Conservation (phyloP, 2,113 vertebrate species). For the Parus major region DNA sequence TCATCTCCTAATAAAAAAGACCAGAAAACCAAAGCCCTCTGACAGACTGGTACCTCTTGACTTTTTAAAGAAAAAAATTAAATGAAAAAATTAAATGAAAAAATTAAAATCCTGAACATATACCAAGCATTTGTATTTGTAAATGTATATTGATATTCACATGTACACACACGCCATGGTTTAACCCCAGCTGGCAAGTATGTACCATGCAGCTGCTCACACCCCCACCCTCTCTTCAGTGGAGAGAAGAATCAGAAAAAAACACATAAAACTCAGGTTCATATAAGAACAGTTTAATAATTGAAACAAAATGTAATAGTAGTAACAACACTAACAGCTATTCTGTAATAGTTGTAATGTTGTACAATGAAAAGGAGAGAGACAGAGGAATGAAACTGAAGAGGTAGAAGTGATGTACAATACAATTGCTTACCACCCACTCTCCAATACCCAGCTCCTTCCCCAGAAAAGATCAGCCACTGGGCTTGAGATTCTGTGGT, state of each 20-base stretch:
- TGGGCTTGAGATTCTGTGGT: background rate
- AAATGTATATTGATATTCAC: background rate
- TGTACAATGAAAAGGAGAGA: background rate
- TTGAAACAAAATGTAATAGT: background rate
- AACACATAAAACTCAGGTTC: rapidly evolving
- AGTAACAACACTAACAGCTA: background rate
- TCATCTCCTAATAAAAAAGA: background rate
- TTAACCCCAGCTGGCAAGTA: background rate
- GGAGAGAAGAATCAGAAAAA: background rate
- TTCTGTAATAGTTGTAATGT: background rate
- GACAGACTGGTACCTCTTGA: background rate
- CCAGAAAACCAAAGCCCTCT: background rate
- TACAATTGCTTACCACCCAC: background rate
- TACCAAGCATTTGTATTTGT: background rate
- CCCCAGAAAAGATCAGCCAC: background rate
- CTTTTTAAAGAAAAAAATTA: background rate
- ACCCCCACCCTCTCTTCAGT: background rate
- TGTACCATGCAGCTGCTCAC: background rate
- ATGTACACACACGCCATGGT: background rate
- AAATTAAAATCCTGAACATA: background rate
- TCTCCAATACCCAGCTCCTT: rapidly evolving
- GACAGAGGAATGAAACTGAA: background rate
- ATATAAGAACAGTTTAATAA: background rate
- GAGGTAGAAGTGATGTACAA: background rate
- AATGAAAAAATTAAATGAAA: background rate